Conservation (phyloP, 2,797 vertebrate genomes). For the Myotis pilosus region DNA sequence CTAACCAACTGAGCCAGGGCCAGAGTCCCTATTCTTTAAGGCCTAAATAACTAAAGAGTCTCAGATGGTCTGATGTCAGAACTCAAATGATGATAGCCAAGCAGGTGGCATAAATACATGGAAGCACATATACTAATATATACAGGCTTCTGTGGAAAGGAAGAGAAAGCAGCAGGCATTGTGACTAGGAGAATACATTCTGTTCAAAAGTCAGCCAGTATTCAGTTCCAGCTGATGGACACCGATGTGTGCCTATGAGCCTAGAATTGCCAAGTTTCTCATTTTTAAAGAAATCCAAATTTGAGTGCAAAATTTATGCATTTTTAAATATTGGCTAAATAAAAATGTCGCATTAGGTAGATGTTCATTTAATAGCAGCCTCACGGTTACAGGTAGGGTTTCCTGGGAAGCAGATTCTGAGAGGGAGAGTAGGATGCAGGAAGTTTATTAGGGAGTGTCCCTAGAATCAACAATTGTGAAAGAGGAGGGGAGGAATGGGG, state of each 20-base stretch:
- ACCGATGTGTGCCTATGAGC: neutral
- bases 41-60: neutral
- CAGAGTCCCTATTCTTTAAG: neutral
- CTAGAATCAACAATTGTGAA: neutral
- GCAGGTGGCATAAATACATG: neutral
- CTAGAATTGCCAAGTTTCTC: neutral
- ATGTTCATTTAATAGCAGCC: neutral
- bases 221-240: neutral
- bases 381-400: neutral
- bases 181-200: neutral
- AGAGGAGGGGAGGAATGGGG: neutral
- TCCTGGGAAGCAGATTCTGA: neutral
- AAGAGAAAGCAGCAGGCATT: neutral
- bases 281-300: constrained; percentile 24
- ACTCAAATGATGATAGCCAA: neutral
- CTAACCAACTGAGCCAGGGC: neutral
- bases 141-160: neutral
- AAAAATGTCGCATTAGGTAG: neutral
- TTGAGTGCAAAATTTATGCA: neutral
- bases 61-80: neutral
- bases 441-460: neutral
- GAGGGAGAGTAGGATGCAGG: neutral
- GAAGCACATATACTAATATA: neutral
- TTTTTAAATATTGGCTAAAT: neutral
- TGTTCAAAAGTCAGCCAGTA: neutral